Evolutionary conservation across 2,797 vertebrate species (phyloP).

Genomic region (Lacerta agilis): DNA sequence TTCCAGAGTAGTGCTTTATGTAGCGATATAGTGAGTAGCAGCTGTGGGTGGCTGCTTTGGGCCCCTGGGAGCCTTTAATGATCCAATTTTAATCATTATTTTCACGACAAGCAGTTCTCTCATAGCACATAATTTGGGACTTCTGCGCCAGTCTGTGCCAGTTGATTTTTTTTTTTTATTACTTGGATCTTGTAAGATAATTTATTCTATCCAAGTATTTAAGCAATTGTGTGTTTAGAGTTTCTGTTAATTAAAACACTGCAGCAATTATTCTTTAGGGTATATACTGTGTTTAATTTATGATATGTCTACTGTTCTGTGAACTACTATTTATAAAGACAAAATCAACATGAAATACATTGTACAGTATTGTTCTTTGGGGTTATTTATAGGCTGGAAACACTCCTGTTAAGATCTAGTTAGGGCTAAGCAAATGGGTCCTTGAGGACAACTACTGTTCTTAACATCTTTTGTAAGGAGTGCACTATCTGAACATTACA

Average conservation of each 20-base stretch:
- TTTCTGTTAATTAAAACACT: slow-evolving; percentile 38
- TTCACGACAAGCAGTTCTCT: neutral
- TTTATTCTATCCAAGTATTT: neutral
- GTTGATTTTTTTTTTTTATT: neutral
- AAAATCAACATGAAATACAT: neutral
- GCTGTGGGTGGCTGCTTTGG: neutral
- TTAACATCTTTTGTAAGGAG: neutral
- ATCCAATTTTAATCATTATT: neutral
- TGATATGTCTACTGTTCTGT: neutral
- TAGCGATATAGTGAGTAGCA: neutral
- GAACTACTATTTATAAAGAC: neutral
- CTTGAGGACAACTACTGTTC: neutral
- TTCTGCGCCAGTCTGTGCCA: neutral
- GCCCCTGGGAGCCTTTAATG: neutral
- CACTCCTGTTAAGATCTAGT: neutral
- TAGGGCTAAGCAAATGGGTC: neutral
- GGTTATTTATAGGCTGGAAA: neutral
- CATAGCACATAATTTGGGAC: neutral
- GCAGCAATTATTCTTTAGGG: neutral
- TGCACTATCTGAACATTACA: neutral
- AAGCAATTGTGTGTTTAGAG: slow-evolving; percentile 20
- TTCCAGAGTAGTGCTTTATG: neutral
- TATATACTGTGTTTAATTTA: neutral
- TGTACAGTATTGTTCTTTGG: neutral
- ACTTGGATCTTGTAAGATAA: slow-evolving; percentile 3